These are phyloP conservation scores for Cyanoderma ruficeps DNA, from an alignment of 2,113 vertebrate genomes.

Conservation along the genomic window DNA sequence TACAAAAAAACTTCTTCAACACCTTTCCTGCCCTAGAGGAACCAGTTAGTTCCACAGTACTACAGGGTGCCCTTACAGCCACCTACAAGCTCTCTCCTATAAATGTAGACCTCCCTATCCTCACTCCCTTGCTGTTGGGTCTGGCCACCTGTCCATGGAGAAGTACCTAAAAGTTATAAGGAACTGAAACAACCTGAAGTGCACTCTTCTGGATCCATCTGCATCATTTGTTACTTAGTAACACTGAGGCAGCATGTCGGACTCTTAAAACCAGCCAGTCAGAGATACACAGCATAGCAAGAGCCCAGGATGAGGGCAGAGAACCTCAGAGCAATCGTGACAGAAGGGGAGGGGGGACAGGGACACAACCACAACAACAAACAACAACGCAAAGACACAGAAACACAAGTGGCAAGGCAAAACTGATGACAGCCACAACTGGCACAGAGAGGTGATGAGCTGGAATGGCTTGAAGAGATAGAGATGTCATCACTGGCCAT, in stretches of 20 bases:
- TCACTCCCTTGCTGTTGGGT: background rate
- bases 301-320: background rate
- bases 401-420: background rate
- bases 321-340: background rate
- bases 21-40: background rate
- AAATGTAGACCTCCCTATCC: background rate
- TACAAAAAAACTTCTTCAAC: background rate
- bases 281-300: background rate
- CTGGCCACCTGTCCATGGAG: background rate
- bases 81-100: background rate
- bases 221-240: background rate
- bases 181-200: background rate
- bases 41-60: background rate
- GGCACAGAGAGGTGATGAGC: background rate
- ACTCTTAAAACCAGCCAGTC: background rate
- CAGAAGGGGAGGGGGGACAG: rapidly evolving
- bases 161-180: background rate
- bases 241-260: background rate
- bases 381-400: background rate
- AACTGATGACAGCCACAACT: background rate
- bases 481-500: background rate
- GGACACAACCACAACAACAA: background rate
- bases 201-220: background rate
- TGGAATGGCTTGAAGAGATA: background rate
- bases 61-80: background rate